Conservation (phyloP, 2,888 invertebrate species). For the Xylocampa areola region DNA sequence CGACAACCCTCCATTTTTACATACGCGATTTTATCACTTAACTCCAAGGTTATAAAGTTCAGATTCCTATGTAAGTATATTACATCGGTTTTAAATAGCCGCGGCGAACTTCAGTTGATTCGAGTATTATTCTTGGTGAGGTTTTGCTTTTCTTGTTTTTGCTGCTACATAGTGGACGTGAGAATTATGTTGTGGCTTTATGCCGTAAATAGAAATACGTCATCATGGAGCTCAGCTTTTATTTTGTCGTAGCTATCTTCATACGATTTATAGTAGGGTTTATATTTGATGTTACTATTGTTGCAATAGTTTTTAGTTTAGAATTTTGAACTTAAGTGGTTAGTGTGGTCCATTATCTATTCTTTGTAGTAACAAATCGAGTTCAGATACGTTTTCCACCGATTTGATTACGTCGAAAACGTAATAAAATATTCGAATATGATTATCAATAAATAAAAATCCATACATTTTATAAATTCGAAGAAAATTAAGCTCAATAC, state of each 20-base stretch:
- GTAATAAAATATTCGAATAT: no score
- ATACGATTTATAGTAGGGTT: constrained; percentile 14
- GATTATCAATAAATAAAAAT: no score
- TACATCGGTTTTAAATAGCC: constrained; percentile 72
- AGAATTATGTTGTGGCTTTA: constrained; percentile 50
- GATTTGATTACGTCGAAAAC: no score
- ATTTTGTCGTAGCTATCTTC: constrained; percentile 9
- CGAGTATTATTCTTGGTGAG: constrained; percentile 62
- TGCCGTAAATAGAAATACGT: constrained; percentile 50
- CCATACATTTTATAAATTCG: background rate
- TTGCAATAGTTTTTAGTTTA: no score
- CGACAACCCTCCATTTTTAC: constrained; percentile 76
- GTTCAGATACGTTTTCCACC: no score
- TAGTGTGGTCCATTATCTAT: no score
- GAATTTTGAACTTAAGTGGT: no score
- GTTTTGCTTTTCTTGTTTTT: constrained; percentile 57
- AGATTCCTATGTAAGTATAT: constrained; percentile 61
- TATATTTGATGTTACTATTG: no score
- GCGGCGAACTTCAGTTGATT: constrained; percentile 70
- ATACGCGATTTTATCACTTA: constrained; percentile 73
- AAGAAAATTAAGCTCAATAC: constrained; percentile 20
- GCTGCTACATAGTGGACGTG: constrained; percentile 47
- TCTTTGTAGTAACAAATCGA: no score
- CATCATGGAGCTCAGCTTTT: constrained; percentile 18
- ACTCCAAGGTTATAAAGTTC: constrained; percentile 64